phyloP scores from a whole-genome alignment of 2,888 invertebrate species.

The Orthosia incerta region DNA sequence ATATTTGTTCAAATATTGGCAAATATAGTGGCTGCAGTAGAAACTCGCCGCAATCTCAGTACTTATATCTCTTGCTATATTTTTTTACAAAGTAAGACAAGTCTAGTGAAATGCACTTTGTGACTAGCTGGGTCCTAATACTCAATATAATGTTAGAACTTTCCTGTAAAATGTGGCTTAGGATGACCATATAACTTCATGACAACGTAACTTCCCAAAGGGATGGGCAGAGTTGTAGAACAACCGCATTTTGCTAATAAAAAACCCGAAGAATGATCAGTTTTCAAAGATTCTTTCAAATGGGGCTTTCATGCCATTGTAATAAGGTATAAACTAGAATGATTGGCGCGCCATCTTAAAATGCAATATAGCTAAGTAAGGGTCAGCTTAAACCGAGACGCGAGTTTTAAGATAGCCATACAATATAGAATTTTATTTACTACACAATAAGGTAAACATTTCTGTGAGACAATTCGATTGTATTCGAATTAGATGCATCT shows the following conservation, averaged over 20 bases:
- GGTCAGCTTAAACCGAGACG: too few species aligned
- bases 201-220: neutral
- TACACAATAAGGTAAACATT: too few species aligned
- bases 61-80: neutral
- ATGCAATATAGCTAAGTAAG: neutral
- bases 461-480: too few species aligned
- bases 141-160: slow-evolving; percentile 42
- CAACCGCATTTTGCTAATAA: too few species aligned
- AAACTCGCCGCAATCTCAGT: too few species aligned
- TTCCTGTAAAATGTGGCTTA: slow-evolving; percentile 14
- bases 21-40: too few species aligned
- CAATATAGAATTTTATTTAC: too few species aligned
- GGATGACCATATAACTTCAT: neutral
- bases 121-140: slow-evolving; percentile 42
- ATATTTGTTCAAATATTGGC: too few species aligned
- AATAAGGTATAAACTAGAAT: neutral
- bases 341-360: neutral
- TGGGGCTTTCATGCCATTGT: neutral
- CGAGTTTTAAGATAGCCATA: too few species aligned
- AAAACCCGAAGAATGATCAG: too few species aligned
- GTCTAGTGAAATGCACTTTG: neutral
- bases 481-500: too few species aligned
- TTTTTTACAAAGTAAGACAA: slow-evolving; percentile 23
- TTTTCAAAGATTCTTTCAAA: neutral
- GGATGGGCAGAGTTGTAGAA: neutral